Evolutionary conservation across 2,888 invertebrate species (phyloP), one percentile per base, ranked within the genome.

Genomic region (Latheticus oryzae): DNA sequence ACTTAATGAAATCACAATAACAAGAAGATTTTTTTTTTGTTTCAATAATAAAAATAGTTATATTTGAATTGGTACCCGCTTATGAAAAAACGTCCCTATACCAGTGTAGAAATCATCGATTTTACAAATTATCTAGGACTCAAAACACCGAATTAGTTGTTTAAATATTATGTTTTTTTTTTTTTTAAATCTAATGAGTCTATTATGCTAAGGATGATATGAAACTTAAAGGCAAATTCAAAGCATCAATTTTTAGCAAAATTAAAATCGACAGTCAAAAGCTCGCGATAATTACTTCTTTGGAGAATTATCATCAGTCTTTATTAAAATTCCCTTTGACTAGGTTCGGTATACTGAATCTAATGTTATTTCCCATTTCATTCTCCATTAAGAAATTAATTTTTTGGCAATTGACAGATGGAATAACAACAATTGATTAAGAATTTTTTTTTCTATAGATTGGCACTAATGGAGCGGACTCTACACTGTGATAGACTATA

Each of bases 11-110:
- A 72, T 74, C 73, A 74, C 72, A 72, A 72, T 66, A 69, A 71
- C 67, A 54, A 51, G 51, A 40, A 40, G 28, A 72, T 63, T 69
- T 68, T n/a, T n/a, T n/a, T n/a, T n/a, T n/a, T n/a, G n/a, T 63
- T 66, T 57, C 24, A 13, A 58, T 74, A 74, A 72, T 72, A 76
- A 76, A 76, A 76, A 75, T 73, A 73, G 71, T 71, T 65, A 56
- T 67, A 67, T 72, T 65, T 71, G 63, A 70, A 65, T 73, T 72
- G 71, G 73, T 73, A 73, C 71, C 71, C 72, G 69, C 72, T 69
- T 71, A 71, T 55, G 60, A 52, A 64, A 62, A 58, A 62, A 62
- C 58, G 51, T 64, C 67, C 52, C 69, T 65, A 68, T 68, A 63
- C 67, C 70, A 66, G 69, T 68, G 68, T 68, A 70, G 67, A 70